phyloP scores from a whole-genome alignment of 1,140 invertebrate species.

The honey bee (Apis mellifera) region DNA sequence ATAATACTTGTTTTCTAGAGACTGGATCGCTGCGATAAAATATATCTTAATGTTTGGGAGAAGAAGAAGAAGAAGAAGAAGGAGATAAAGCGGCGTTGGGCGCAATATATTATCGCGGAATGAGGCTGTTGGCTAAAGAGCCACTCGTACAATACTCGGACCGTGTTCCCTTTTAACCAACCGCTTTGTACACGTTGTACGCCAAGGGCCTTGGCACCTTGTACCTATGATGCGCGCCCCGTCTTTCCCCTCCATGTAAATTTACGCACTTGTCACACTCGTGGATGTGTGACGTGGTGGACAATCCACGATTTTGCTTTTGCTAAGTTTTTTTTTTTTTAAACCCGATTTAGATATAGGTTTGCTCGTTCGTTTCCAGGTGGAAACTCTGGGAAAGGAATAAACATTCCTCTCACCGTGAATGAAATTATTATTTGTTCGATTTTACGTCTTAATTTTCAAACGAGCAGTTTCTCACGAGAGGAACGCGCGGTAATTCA shows the following conservation, averaged over 20 bases:
- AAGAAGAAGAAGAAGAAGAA: neutral
- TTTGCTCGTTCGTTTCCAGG: no score
- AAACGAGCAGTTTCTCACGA: no score
- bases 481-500: no score
- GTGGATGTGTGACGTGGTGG: no score
- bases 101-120: constrained; percentile 17
- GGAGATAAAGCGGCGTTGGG: constrained; percentile 4
- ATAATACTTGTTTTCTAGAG: constrained; percentile 2
- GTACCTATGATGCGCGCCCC: constrained; percentile 15
- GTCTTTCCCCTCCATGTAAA: constrained; percentile 19
- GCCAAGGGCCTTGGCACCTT: neutral
- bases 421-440: no score
- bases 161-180: constrained; percentile 17
- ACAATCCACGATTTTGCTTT: constrained; percentile 12
- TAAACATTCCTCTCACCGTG: no score
- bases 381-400: no score
- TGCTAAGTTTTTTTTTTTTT: no score
- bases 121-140: neutral
- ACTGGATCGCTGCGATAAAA: constrained; percentile 25
- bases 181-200: constrained; percentile 35
- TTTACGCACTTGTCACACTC: constrained; percentile 43
- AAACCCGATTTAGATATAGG: no score
- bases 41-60: constrained; percentile 21
- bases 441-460: no score
- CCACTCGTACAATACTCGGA: neutral